Evolutionary conservation across 2,113 vertebrate species (phyloP).

Genomic region (Ceyx cyanopectus): DNA sequence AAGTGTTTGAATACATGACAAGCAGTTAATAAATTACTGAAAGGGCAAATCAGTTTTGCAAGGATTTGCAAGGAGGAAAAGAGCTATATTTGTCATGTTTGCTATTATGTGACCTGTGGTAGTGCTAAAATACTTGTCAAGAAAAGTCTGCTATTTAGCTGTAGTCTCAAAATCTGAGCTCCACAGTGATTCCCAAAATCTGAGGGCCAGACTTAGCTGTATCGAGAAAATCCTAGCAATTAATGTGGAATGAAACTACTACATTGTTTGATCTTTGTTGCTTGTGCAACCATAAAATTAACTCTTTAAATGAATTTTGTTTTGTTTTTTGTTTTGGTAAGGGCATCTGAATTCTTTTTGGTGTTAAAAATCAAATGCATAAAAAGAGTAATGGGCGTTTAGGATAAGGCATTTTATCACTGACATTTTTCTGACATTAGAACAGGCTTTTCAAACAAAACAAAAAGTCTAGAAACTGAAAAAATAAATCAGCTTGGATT

Average conservation of each 20-base stretch:
- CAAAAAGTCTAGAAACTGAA: neutral
- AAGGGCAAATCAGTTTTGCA: neutral
- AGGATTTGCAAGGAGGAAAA: neutral
- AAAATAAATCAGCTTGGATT: neutral
- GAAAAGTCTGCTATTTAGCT: constrained; percentile 48
- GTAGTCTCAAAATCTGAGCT: neutral
- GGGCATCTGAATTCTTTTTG: neutral
- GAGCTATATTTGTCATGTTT: neutral
- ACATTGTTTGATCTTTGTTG: neutral
- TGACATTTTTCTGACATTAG: constrained; percentile 5
- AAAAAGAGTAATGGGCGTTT: neutral
- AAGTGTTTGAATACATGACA: neutral
- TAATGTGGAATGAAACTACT: neutral
- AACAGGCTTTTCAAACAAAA: neutral
- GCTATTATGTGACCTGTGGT: neutral
- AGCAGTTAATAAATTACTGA: neutral
- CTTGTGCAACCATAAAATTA: constrained; percentile 40
- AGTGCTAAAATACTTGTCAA: neutral
- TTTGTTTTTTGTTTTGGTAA: constrained; percentile 26
- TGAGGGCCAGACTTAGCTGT: neutral
- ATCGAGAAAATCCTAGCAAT: neutral
- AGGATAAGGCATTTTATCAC: constrained; percentile 1
- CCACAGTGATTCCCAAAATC: neutral
- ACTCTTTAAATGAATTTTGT: constrained; percentile 54
- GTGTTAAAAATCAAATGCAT: neutral